These are phyloP conservation scores for Watersipora subatra DNA, from an alignment of 1,140 invertebrate species.

Conservation along the genomic window DNA sequence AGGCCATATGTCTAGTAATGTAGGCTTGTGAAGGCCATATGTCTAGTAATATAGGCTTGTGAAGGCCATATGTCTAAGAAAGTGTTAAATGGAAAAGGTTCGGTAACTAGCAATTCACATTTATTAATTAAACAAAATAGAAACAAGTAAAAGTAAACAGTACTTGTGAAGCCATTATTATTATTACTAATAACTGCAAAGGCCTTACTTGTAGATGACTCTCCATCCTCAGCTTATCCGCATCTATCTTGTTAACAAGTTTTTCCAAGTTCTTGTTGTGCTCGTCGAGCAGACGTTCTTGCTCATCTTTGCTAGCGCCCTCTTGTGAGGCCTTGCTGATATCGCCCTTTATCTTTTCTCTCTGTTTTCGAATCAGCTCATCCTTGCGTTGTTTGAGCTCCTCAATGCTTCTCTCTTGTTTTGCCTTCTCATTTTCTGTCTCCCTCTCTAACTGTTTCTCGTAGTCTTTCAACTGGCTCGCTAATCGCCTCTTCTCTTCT, in stretches of 20 bases:
- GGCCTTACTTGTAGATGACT: constrained; percentile 16
- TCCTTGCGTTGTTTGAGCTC: constrained; percentile 28
- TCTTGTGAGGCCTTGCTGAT: constrained; percentile 19
- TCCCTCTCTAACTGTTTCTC: constrained; percentile 25
- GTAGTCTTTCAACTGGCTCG: constrained; percentile 24
- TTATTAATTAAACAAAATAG: no score
- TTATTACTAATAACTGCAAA: no score
- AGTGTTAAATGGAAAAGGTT: no score
- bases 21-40: no score
- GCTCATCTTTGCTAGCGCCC: constrained; percentile 27
- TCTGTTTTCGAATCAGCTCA: constrained; percentile 19
- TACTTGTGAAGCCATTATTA: no score
- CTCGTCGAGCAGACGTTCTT: constrained; percentile 25
- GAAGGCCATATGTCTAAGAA: no score
- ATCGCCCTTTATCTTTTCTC: constrained; percentile 27
- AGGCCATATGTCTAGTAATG: no score
- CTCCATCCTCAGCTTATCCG: constrained; percentile 31
- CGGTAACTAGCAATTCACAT: no score
- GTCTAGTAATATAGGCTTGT: no score
- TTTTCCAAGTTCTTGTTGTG: constrained; percentile 25
- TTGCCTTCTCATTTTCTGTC: constrained; percentile 24
- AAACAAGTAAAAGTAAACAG: no score
- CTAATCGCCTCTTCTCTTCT: constrained; percentile 19
- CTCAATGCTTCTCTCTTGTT: constrained; percentile 24
- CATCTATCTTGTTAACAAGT: constrained; percentile 29